Base-by-base conservation (phyloP, 2,797 vertebrate genomes). In the Etheostoma perlongum region DNA sequence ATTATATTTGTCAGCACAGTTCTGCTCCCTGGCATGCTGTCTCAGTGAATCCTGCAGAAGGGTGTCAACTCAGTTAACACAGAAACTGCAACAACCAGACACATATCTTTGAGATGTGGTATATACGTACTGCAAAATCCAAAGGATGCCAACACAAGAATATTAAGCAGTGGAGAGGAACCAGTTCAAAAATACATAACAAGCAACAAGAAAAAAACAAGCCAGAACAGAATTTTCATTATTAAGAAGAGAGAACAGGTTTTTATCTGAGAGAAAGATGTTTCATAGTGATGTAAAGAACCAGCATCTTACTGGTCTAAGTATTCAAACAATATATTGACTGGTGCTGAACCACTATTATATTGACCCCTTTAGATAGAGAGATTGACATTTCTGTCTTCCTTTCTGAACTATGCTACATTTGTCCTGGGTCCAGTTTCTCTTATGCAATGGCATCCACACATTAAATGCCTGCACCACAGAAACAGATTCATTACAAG, bases 221-320 rank as follows among this genome's bases (percentile, higher is more conserved):
- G 42, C 30, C 18, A 18, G 44, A 57, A 6, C 5, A 19, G 8
- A 8, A 21, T 62, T 8, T 48, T 73, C 7, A 42, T n/a, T 13
- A 21, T 30, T n/a, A 36, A 75, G 25, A 36, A 1, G 1, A 54
- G 25, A 10, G 30, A 69, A 49, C 19, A 0, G 2, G n/a, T 47
- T 77, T 59, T 46, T 30, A 57, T 33, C 30, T 5, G 58, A 61
- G 40, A 25, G 12, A 48, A 49, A n/a, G n/a, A 52, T 65, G 16
- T 64, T 51, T 58, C 5, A 1, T 23, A 36, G 7, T 65, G 65
- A 40, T 25, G 44, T 61, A 27, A 61, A 57, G 62, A 57, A 47
- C 63, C 52, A 58, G 33, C 25, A 58, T 25, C 48, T 59, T 13
- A 52, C 19, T 64, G 64, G 61, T 46, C 10, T 12, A 12, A 4